These are phyloP conservation scores for Hydropotes inermis DNA, from an alignment of 2,113 vertebrate genomes.

Conservation along the genomic window DNA sequence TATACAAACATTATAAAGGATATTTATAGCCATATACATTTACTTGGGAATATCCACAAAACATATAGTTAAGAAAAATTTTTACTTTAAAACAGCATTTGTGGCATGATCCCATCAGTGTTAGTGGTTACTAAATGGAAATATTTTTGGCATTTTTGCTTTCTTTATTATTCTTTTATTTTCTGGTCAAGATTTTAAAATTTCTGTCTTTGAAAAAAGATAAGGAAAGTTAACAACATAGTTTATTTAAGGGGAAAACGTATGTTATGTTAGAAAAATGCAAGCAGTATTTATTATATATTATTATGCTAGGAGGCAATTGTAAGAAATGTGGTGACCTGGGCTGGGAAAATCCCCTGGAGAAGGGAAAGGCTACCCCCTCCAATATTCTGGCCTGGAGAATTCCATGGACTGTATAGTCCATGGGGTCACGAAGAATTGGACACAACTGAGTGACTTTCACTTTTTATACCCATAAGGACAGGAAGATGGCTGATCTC, in stretches of 20 bases:
- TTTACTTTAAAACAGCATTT: background rate
- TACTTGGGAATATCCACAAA: background rate
- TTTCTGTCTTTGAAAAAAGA: background rate
- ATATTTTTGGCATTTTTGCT: background rate
- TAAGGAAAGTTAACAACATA: background rate
- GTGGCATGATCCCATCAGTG: background rate
- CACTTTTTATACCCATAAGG: background rate
- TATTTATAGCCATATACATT: background rate
- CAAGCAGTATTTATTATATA: background rate
- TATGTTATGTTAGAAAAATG: background rate
- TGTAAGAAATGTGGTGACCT: background rate
- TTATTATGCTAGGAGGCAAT: background rate
- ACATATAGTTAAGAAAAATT: background rate
- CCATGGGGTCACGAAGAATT: background rate
- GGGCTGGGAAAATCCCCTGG: background rate
- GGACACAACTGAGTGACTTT: background rate
- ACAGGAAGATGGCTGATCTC: background rate
- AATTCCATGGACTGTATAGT: background rate
- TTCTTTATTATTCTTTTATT: background rate
- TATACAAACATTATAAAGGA: background rate
- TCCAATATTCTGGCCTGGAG: background rate
- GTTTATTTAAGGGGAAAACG: background rate
- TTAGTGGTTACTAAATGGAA: background rate
- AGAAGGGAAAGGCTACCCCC: background rate
- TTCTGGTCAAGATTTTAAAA: slow-evolving; percentile 13